phyloP scores from a whole-genome alignment of 2,888 invertebrate species.

The Hirtodrosophila confusa region DNA sequence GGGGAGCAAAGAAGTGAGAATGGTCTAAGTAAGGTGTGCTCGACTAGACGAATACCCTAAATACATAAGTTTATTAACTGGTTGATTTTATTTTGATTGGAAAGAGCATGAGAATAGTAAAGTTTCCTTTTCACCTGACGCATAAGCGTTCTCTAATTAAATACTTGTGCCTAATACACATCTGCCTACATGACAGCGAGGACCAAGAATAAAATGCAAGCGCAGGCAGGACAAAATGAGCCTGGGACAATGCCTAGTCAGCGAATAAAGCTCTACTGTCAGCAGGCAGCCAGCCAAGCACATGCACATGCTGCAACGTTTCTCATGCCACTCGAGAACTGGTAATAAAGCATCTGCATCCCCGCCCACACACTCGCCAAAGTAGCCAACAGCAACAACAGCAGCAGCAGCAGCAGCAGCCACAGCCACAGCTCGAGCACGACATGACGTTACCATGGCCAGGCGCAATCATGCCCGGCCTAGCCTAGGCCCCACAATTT shows the following conservation, averaged over 20 bases:
- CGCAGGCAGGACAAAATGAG: slow-evolving; percentile 18
- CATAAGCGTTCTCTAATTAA: slow-evolving; percentile 61
- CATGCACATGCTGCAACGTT: slow-evolving; percentile 58
- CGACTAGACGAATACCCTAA: not conserved
- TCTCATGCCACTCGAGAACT: slow-evolving; percentile 32
- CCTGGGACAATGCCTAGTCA: slow-evolving; percentile 45
- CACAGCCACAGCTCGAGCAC: slow-evolving; percentile 21
- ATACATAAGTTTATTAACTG: too few species aligned
- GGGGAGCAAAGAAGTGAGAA: slow-evolving; percentile 16
- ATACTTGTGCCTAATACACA: slow-evolving; percentile 54
- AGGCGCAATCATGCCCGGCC: slow-evolving; percentile 14
- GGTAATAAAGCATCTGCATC: slow-evolving; percentile 28
- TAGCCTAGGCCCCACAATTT: slow-evolving; percentile 53
- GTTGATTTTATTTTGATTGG: not conserved
- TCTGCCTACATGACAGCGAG: slow-evolving; percentile 8
- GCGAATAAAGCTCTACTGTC: slow-evolving; percentile 51
- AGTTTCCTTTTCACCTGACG: too few species aligned
- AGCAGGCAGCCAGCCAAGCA: slow-evolving; percentile 37
- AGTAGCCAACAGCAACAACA: slow-evolving; percentile 2
- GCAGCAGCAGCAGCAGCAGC: not conserved
- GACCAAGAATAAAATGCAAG: slow-evolving; percentile 22
- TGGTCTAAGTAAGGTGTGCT: not conserved
- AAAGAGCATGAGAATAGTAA: not conserved
- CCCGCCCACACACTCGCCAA: slow-evolving; percentile 43
- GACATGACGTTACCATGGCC: slow-evolving; percentile 30